Evolutionary conservation across 2,797 vertebrate genomes (phyloP), one percentile per base, ranked within the genome.

Genomic region (Labeo calbasu): DNA sequence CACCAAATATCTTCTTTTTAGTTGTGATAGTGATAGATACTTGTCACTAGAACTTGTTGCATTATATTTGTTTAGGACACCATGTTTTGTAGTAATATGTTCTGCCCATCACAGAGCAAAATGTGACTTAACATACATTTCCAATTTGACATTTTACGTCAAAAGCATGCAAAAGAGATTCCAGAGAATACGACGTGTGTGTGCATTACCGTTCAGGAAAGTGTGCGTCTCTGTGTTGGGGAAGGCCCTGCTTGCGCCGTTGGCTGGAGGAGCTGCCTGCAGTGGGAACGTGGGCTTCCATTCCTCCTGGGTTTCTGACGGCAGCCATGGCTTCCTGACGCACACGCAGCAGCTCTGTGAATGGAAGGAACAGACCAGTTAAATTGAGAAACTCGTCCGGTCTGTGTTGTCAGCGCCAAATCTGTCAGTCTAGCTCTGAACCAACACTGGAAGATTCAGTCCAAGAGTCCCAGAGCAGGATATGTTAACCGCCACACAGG

Each of bases 201-300:
- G 61, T 57, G 59, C 59, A 51, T 75, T 95, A 99, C 98, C 98
- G 97, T 86, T 99, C 97, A 0, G 95, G 92, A 90, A 97, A 99
- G 93, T 98, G 96, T 4, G 96, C 94, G 17, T 99, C 97, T 53
- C 96, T 93, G 91, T 96, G 97, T 92, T 97, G 97, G 0, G 96
- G 96, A 75, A 98, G 95, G 77, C 97, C 97, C 91, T 98, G 98
- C 90, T 99, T 99, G 89, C 97, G 95, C 85, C 97, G 94, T 92
- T 97, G 97, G 88, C 96, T 97, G 79, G 97, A 95, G 1, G 97
- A 95, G 92, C 94, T 96, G 86, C 95, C 92, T 8, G 93, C 95
- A 0, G 97, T 92, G 61, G 97, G 96, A 85, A 98, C 95, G 91
- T 98, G 98, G 86, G 96, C 95, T 87, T 99, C 97, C 94, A 98